A percentile compares a stretch with the other conserved stretches of the same genome.
Evolutionary conservation across 2,113 vertebrate genomes (phyloP).

Genomic region (Uropsilus gracilis): DNA sequence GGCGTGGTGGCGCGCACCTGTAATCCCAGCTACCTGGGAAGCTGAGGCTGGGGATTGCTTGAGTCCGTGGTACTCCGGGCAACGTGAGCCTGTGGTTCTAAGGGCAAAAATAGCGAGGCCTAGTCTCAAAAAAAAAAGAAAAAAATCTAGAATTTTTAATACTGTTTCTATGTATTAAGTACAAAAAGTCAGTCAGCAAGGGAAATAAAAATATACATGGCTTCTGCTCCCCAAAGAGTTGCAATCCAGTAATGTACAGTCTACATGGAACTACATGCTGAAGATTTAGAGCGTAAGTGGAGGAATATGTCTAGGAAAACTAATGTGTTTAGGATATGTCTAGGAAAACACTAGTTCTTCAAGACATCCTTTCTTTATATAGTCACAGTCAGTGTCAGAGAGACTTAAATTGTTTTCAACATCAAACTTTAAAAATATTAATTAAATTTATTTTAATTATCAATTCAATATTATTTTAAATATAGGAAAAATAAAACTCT

Average conservation of each 20-base stretch:
- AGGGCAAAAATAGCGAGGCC: too few species aligned
- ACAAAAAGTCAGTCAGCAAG: background rate
- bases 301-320: background rate
- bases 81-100: too few species aligned
- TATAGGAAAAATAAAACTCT: slow-evolving; percentile 31
- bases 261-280: background rate
- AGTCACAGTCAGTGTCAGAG: background rate
- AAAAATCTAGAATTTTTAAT: too few species aligned
- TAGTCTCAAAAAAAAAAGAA: too few species aligned
- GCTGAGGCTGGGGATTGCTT: too few species aligned
- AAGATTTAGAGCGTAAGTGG: background rate
- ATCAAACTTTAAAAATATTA: background rate
- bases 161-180: background rate
- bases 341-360: background rate
- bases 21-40: too few species aligned
- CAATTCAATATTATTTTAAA: background rate
- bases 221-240: background rate
- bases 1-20: too few species aligned
- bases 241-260: background rate
- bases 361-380: background rate
- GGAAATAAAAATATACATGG: background rate
- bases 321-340: background rate
- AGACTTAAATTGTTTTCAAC: slow-evolving; percentile 52
- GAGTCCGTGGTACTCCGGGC: too few species aligned
- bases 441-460: background rate